Evolutionary conservation across 1,140 invertebrate genomes (phyloP).

Genomic region (Anoplophora glabripennis): DNA sequence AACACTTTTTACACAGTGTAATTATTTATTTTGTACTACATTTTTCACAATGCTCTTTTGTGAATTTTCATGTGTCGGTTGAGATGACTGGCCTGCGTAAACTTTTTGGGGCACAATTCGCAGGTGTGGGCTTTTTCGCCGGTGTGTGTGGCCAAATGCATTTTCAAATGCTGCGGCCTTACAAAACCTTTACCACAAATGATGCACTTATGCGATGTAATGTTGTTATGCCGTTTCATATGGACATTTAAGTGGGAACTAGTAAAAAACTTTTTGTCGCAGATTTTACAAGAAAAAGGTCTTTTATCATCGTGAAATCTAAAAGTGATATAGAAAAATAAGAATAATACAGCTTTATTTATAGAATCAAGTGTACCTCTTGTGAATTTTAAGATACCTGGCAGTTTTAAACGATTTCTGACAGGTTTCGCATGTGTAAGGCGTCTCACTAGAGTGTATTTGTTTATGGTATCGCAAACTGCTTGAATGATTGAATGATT

Average conservation of each 20-base stretch:
- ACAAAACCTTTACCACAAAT: conserved; percentile 57
- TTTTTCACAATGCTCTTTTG: no score
- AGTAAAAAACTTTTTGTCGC: conserved; percentile 23
- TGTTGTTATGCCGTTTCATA: conserved; percentile 24
- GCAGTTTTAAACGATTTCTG: conserved; percentile 62
- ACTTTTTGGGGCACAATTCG: conserved; percentile 55
- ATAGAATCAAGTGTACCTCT: conserved; percentile 24
- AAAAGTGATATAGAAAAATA: conserved; percentile 51
- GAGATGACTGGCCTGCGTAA: conserved; percentile 36
- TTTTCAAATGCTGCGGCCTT: conserved; percentile 57
- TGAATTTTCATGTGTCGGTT: no score
- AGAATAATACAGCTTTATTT: no score
- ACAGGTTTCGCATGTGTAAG: conserved; percentile 70
- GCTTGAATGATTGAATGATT: conserved; percentile 59
- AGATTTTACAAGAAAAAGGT: conserved; percentile 23
- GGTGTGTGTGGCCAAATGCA: conserved; percentile 60
- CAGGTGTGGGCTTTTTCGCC: conserved; percentile 61
- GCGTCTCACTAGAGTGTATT: conserved; percentile 72
- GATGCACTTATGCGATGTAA: conserved; percentile 52
- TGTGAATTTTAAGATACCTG: conserved; percentile 54
- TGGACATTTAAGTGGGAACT: conserved; percentile 26
- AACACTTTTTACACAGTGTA: no score
- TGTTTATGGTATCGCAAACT: conserved; percentile 63
- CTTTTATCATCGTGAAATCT: conserved; percentile 29
- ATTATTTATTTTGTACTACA: no score